Base-by-base conservation (phyloP, 2,797 vertebrate genomes). In the Podargus strigoides region DNA sequence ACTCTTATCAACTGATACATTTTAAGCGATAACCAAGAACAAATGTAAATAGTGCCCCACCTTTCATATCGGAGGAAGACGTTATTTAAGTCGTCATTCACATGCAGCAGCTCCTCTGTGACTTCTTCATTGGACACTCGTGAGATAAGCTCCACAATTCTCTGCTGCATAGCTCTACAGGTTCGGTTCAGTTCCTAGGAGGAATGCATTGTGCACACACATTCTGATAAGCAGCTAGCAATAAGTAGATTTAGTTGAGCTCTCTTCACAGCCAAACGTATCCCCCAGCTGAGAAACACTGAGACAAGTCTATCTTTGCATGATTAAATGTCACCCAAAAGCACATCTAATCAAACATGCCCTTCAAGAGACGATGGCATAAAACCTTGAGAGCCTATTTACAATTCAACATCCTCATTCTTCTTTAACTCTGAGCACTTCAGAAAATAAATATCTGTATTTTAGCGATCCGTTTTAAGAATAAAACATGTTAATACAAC, bases 41-140 rank as follows among this genome's bases (percentile, higher is more conserved):
- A 4, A 83, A 59, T 12, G 32, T 5, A 79, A 67, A 44, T 2
- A 46, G 34, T 78, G 58, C 41, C 95, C 55, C 90, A 99, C 99
- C 99, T 99, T 96, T 99, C 99, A 0, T 99, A 99, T 94, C 99
- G 97, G 30, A 99, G 98, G 96, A 99, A 99, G 94, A 99, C 99
- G 6, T 99, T 99, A 96, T 99, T 99, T 97, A 99, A 98, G 97
- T 99, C 99, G 4, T 99, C 99, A 5, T 99, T 99, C 93, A 99
- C 99, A 0, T 99, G 99, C 83, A 99, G 98, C 93, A 99, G 97
- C 94, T 99, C 99, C 97, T 99, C 99, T 0, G 99, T 99, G 97
- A 99, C 98, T 32, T 99, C 98, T 97, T 99, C 99, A 2, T 99
- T 99, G 92, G 99, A 98, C 86, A 99, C 98, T 8, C 99, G 98